Evolutionary conservation across 2,888 invertebrate genomes (phyloP).

Genomic region (Bombyx huttoni): DNA sequence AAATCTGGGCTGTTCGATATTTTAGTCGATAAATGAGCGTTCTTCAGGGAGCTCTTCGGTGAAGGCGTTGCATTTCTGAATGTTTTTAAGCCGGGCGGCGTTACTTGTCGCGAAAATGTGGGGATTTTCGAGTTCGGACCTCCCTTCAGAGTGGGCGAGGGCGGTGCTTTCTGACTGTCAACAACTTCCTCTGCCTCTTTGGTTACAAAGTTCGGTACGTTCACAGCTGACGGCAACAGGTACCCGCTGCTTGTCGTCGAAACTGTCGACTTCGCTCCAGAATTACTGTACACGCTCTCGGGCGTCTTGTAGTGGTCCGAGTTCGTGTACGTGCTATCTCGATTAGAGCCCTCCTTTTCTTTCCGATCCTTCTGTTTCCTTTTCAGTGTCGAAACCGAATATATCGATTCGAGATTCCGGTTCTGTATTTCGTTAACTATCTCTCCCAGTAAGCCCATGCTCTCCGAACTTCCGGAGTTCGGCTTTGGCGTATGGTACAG

Average conservation of each 20-base stretch:
- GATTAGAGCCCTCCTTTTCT: constrained; percentile 30
- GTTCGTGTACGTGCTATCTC: constrained; percentile 74
- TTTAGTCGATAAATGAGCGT: constrained; percentile 32
- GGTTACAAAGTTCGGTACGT: constrained; percentile 69
- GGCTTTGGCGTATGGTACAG: constrained; percentile 63
- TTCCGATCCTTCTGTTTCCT: constrained; percentile 64
- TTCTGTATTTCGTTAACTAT: constrained; percentile 91
- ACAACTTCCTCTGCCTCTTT: constrained; percentile 30
- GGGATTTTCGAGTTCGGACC: constrained; percentile 57
- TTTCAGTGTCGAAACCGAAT: constrained; percentile 82
- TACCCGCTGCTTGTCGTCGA: constrained; percentile 81
- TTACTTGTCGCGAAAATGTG: constrained; percentile 55
- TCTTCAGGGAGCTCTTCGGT: constrained; percentile 45
- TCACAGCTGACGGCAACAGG: constrained; percentile 79
- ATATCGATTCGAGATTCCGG: constrained; percentile 88
- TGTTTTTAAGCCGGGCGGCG: constrained; percentile 64
- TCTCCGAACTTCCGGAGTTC: constrained; percentile 74
- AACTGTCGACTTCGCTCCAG: constrained; percentile 72
- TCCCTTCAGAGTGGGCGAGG: constrained; percentile 48
- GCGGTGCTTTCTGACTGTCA: constrained; percentile 44
- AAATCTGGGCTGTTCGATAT: constrained; percentile 78
- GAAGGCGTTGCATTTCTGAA: constrained; percentile 54
- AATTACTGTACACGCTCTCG: constrained; percentile 76
- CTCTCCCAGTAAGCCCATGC: constrained; percentile 85
- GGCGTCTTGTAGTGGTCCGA: constrained; percentile 72